Conservation (phyloP, 2,797 vertebrate genomes). For the Vultur gryphus region DNA sequence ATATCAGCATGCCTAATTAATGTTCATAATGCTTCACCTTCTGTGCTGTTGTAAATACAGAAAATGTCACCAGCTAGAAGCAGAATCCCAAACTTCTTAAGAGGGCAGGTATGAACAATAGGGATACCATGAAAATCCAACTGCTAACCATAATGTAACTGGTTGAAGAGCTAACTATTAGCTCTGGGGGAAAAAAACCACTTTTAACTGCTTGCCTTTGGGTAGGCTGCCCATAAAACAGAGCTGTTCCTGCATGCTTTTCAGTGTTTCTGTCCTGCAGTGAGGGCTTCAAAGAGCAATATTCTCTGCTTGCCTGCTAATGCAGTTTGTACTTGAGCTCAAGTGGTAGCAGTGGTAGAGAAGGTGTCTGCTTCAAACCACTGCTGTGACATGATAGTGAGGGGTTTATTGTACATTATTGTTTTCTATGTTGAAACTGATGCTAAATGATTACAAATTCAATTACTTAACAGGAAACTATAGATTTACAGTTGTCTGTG, state of each 20-base stretch:
- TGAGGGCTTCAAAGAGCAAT: neutral
- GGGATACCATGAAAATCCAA: neutral
- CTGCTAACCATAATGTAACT: neutral
- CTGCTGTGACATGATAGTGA: neutral
- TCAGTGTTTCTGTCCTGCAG: neutral
- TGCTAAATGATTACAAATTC: neutral
- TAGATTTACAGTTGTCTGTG: neutral
- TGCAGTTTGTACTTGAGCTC: neutral
- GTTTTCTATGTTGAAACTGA: neutral
- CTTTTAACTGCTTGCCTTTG: neutral
- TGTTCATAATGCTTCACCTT: neutral
- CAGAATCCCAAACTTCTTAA: neutral
- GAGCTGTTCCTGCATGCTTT: neutral
- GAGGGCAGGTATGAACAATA: neutral
- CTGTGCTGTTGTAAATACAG: neutral
- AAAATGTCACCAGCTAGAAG: neutral
- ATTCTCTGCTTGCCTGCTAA: neutral
- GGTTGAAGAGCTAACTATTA: neutral
- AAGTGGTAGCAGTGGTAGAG: neutral
- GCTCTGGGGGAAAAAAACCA: fast-evolving
- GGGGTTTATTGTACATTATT: neutral
- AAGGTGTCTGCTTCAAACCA: neutral
- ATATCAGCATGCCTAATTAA: neutral
- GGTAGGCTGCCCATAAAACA: neutral
- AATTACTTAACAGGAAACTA: neutral